These are phyloP conservation scores for Leptopterna dolabrata DNA, from an alignment of 2,888 invertebrate species.

Conservation along the genomic window DNA sequence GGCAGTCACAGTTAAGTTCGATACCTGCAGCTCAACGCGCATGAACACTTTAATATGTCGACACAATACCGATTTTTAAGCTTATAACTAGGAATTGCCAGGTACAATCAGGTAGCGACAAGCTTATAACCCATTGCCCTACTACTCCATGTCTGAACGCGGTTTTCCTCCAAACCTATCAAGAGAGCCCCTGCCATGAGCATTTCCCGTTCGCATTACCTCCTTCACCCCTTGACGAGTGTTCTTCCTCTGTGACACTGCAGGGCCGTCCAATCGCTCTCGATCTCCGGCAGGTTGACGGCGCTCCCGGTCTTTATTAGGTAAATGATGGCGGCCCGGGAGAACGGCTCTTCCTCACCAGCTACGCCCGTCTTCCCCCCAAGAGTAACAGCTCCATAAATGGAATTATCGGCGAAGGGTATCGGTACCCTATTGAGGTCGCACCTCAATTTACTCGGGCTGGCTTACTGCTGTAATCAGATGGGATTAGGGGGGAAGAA, in stretches of 20 bases:
- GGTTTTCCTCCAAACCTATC: no score
- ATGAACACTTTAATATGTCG: no score
- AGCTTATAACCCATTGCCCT: no score
- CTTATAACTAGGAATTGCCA: no score
- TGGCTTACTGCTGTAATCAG: conserved; percentile 8
- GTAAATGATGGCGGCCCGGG: background rate
- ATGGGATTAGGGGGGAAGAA: background rate
- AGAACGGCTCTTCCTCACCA: background rate
- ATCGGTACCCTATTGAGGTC: conserved; percentile 7
- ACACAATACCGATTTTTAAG: no score
- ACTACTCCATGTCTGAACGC: no score
- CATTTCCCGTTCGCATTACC: no score
- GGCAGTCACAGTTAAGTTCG: no score
- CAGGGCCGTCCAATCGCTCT: background rate
- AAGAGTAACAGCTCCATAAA: background rate
- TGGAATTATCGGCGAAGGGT: background rate
- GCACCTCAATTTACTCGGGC: conserved; percentile 3
- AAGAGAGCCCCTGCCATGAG: no score
- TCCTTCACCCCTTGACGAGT: background rate
- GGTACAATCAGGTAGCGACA: no score
- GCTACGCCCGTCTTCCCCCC: background rate
- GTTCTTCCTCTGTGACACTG: background rate
- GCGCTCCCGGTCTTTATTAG: background rate
- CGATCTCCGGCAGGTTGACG: background rate
- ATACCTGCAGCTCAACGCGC: no score